These are phyloP conservation scores for Amphimallon solstitiale DNA, from an alignment of 2,888 invertebrate genomes.

Conservation along the genomic window DNA sequence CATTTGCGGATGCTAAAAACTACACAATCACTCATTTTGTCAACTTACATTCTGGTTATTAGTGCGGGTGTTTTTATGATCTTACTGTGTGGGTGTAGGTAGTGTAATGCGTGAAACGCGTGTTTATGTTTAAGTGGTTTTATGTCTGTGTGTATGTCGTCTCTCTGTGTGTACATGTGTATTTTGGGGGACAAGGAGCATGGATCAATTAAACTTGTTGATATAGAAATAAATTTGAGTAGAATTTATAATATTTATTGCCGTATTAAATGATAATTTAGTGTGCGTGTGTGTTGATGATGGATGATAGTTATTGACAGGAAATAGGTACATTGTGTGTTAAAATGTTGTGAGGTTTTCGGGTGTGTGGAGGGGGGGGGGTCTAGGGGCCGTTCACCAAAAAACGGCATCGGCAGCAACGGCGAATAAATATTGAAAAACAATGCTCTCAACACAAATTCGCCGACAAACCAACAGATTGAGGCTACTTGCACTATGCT, in stretches of 20 bases:
- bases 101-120: no score
- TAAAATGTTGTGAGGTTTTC: neutral
- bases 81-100: slow-evolving; percentile 45
- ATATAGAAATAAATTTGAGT: no score
- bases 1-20: slow-evolving; percentile 57
- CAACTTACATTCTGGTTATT: slow-evolving; percentile 54
- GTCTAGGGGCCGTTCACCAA: slow-evolving; percentile 37
- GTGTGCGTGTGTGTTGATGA: no score
- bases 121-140: neutral
- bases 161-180: no score
- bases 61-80: slow-evolving; percentile 50
- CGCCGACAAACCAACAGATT: slow-evolving; percentile 44
- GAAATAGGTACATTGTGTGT: neutral
- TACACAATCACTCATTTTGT: slow-evolving; percentile 57
- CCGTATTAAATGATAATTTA: no score
- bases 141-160: neutral
- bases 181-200: neutral
- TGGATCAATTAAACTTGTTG: neutral
- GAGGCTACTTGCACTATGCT: slow-evolving; percentile 48
- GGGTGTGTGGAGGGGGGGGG: neutral
- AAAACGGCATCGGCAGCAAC: slow-evolving; percentile 46
- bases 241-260: no score
- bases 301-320: no score
- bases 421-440: slow-evolving; percentile 41
- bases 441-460: slow-evolving; percentile 37